Evolutionary conservation across 2,888 invertebrate species (phyloP), one percentile per base, ranked within the genome.

Genomic region (Diarsia mendica): DNA sequence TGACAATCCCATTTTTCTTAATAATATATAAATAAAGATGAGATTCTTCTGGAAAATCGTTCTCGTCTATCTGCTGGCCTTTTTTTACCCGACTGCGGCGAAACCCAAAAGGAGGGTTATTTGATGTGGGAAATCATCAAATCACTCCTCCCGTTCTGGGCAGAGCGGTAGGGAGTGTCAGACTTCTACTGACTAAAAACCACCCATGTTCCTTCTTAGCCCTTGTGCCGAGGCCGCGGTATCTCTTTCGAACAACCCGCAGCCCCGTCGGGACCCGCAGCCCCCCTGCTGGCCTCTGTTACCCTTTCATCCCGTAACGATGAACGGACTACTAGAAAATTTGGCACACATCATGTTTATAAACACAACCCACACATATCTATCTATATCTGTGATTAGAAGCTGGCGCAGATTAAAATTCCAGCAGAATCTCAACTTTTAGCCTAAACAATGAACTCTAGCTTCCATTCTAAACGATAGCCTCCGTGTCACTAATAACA

Each of bases 401-500:
- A 55, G 6, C 15, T 28, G 28, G 58, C 4, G 0, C 2, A 4
- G 5, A 20, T n/a, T 44, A 10, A 23, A 49, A 13, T 67, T 20
- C 15, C 69, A 79, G 60, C 67, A 71, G 65, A 80, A 80, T 70
- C 68, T 72, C 51, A 72, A 28, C 67, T 18, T 3, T 49, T 68
- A 23, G 13, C 44, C n/a, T 39, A 39, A 39, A 39, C 39, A 8
- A 39, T 39, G 0, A 39, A 39, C 39, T 8, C 39, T 8, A 39
- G 39, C 39, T 8, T 8, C 39, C 39, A 39, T 39, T 61, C 33
- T 91, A 96, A 69, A 98, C 97, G 67, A 97, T 97, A 80, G 98
- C 98, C 91, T 98, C 98, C 23, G 98, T 97, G 89, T 98, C 98
- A 88, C 98, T 98, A 65, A 98, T 98, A 69, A 98, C 98, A 92